Percentiles rank a stretch among this genome's conserved stretches.
Evolutionary conservation across 2,797 vertebrate genomes (phyloP).

Genomic region (Pagetopsis macropterus): DNA sequence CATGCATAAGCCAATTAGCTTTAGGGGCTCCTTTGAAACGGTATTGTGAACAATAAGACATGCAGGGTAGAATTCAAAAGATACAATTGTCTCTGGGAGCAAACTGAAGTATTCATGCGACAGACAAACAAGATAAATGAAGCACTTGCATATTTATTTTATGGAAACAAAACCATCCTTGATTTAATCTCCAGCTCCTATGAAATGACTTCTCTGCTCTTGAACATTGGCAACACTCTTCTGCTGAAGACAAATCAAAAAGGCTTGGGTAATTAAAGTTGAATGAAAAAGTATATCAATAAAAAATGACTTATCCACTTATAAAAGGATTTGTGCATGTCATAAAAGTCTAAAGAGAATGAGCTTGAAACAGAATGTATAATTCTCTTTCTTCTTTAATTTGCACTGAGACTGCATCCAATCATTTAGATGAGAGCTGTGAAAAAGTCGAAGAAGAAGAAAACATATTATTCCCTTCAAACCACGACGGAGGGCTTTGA

Average conservation of each 20-base stretch:
- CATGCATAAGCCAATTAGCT: constrained; percentile 31
- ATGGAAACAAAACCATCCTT: constrained; percentile 70
- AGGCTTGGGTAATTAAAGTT: constrained; percentile 65
- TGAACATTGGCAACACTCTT: not conserved
- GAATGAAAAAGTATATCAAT: constrained; percentile 70
- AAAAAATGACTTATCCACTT: constrained; percentile 73
- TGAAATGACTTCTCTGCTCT: constrained; percentile 32
- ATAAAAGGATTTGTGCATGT: constrained; percentile 61
- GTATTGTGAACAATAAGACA: constrained; percentile 30
- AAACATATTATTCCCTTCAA: constrained; percentile 41
- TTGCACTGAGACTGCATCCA: constrained; percentile 46
- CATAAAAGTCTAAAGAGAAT: constrained; percentile 58
- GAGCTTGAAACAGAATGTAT: constrained; percentile 61
- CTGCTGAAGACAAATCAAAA: constrained; percentile 56
- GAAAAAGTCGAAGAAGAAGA: constrained; percentile 34
- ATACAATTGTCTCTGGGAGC: constrained; percentile 44
- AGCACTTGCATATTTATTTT: constrained; percentile 69
- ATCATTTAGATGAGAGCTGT: constrained; percentile 41
- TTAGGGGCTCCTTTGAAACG: constrained; percentile 42
- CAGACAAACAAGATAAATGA: constrained; percentile 59
- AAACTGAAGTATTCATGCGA: constrained; percentile 62
- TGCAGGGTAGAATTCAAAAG: constrained; percentile 34
- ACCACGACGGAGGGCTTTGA: constrained; percentile 50
- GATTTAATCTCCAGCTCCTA: constrained; percentile 38
- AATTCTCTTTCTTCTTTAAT: constrained; percentile 73